A percentile compares a stretch with the other conserved stretches of the same genome.
These are phyloP conservation scores for Scaptomyza parva DNA, from an alignment of 2,888 invertebrate genomes.

Conservation along the genomic window DNA sequence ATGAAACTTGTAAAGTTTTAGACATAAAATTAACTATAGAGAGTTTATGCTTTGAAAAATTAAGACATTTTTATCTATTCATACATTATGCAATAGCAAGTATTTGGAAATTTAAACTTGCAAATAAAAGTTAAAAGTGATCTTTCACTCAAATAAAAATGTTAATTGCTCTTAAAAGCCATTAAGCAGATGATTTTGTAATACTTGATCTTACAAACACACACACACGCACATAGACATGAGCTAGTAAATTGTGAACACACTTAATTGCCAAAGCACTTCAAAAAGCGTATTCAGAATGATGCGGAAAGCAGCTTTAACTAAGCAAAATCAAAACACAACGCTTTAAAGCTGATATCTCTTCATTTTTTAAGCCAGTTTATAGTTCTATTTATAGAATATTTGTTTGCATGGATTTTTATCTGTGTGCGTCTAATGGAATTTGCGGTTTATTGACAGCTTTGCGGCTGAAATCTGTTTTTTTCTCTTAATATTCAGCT, in stretches of 20 bases:
- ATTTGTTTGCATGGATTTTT: not conserved
- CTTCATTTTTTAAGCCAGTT: constrained; percentile 30
- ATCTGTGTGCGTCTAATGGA: constrained; percentile 18
- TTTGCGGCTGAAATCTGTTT: constrained; percentile 16
- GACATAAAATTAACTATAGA: not conserved
- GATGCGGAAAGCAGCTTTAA: constrained; percentile 20
- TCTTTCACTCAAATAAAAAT: not conserved
- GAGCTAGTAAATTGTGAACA: not conserved
- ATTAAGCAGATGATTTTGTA: not conserved
- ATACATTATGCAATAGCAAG: too few relatives aligned
- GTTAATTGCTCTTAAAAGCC: not conserved
- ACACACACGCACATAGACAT: not conserved
- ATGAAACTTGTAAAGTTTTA: not conserved
- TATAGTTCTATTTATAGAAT: constrained; percentile 33
- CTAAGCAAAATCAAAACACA: constrained; percentile 29
- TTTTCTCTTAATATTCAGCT: not conserved
- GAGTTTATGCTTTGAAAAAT: not conserved
- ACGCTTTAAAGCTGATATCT: constrained; percentile 33
- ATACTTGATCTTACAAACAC: not conserved
- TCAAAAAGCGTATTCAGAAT: constrained; percentile 16
- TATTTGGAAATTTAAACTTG: not conserved
- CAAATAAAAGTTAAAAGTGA: not conserved
- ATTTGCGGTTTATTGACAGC: constrained; percentile 15
- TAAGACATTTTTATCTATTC: too few relatives aligned
- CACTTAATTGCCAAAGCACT: not conserved